phyloP scores from a whole-genome alignment of 2,888 invertebrate genomes.

The Nasonovia ribisnigri region DNA sequence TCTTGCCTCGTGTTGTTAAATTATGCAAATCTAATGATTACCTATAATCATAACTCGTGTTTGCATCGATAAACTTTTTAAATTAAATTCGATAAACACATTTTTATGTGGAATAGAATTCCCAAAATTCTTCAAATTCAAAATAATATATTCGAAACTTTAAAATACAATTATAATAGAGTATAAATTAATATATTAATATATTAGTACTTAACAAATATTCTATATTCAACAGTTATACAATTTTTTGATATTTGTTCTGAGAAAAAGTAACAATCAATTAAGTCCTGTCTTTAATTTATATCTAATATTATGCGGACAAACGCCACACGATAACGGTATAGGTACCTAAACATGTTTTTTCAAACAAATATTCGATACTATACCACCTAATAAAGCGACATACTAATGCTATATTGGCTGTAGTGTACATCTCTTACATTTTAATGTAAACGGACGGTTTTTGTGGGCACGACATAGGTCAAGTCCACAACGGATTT shows the following conservation, averaged over 20 bases:
- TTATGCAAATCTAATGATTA: neutral
- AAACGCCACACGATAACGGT: neutral
- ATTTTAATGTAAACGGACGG: neutral
- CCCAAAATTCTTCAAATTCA: neutral
- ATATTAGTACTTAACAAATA: neutral
- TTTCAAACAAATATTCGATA: neutral
- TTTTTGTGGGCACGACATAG: neutral
- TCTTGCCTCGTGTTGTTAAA: neutral
- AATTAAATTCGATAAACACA: neutral
- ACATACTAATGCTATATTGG: neutral
- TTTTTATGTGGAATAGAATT: neutral
- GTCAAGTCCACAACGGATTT: neutral
- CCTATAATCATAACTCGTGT: neutral
- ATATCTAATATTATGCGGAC: neutral
- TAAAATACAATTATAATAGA: neutral
- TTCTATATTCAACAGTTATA: neutral
- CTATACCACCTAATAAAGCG: neutral
- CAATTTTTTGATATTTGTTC: neutral
- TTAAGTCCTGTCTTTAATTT: neutral
- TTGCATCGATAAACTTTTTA: neutral
- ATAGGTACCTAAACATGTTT: neutral
- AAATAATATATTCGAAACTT: neutral
- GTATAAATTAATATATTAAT: neutral
- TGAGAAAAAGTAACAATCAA: neutral
- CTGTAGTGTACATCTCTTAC: neutral